phyloP scores from a whole-genome alignment of 2,113 vertebrate genomes.

The Istiophorus platypterus region DNA sequence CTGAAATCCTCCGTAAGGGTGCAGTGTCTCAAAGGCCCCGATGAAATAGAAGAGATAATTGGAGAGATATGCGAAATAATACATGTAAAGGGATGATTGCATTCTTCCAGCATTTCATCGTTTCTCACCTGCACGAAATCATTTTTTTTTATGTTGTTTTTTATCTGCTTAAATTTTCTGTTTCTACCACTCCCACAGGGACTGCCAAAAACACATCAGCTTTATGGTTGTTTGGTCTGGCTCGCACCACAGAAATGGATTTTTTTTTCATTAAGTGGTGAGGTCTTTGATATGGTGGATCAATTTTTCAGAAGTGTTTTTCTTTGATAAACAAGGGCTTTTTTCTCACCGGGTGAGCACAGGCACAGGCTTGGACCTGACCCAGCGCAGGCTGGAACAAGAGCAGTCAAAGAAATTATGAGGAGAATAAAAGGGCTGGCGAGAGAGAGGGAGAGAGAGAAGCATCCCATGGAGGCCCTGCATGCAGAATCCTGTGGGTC shows the following conservation, averaged over 20 bases:
- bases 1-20: slow-evolving; percentile 34
- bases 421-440: slow-evolving; percentile 25
- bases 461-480: too few relatives aligned
- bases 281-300: slow-evolving; percentile 78
- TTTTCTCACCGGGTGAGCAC: slow-evolving; percentile 53
- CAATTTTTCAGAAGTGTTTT: slow-evolving; percentile 80
- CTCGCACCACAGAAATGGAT: slow-evolving; percentile 56
- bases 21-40: slow-evolving; percentile 34
- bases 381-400: slow-evolving; percentile 52
- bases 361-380: slow-evolving; percentile 49
- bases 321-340: slow-evolving; percentile 74
- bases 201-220: slow-evolving; percentile 57
- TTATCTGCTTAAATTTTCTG: slow-evolving; percentile 44
- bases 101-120: slow-evolving; percentile 17
- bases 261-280: slow-evolving; percentile 68
- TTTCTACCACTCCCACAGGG: slow-evolving; percentile 32
- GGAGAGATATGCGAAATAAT: slow-evolving; percentile 62
- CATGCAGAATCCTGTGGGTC: too few relatives aligned
- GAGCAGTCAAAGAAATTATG: slow-evolving; percentile 59
- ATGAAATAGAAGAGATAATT: slow-evolving; percentile 63
- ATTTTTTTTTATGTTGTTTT: too few relatives aligned
- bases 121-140: slow-evolving; percentile 19
- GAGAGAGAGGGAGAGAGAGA: background rate
- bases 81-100: slow-evolving; percentile 27
- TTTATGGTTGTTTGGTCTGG: slow-evolving; percentile 62